Evolutionary conservation across 2,797 vertebrate species (phyloP).

Genomic region (Leptodactylus fallax): DNA sequence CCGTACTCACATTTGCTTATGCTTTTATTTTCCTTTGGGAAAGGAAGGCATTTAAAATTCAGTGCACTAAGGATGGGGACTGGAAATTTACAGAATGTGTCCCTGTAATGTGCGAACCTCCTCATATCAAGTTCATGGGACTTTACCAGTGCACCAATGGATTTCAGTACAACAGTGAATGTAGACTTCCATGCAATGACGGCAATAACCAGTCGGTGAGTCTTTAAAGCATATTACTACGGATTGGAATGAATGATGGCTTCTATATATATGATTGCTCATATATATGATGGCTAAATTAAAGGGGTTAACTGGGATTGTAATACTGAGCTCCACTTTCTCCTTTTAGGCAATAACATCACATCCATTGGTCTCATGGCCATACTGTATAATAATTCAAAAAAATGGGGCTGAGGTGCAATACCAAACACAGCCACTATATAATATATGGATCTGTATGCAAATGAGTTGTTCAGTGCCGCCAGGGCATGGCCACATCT

Average conservation of each 20-base stretch:
- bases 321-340: neutral
- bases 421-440: too few relatives aligned
- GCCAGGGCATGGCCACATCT: too few relatives aligned
- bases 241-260: neutral
- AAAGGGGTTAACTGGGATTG: neutral
- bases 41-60: constrained; percentile 93
- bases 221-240: neutral
- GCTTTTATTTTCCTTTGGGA: constrained; percentile 47
- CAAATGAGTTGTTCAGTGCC: too few relatives aligned
- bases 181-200: constrained; percentile 88
- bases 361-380: too few relatives aligned
- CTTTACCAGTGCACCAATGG: constrained; percentile 92
- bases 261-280: too few relatives aligned
- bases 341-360: neutral
- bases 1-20: constrained; percentile 19
- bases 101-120: constrained; percentile 91
- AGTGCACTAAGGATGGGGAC: constrained; percentile 93
- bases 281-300: neutral
- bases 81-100: constrained; percentile 91
- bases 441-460: too few relatives aligned
- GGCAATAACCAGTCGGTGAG: constrained; percentile 78
- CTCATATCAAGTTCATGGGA: constrained; percentile 89
- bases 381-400: too few relatives aligned
- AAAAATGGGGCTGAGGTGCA: too few relatives aligned
- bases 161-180: constrained; percentile 94